Evolutionary conservation across 2,888 invertebrate species (phyloP).

Genomic region (Volucella bombylans): DNA sequence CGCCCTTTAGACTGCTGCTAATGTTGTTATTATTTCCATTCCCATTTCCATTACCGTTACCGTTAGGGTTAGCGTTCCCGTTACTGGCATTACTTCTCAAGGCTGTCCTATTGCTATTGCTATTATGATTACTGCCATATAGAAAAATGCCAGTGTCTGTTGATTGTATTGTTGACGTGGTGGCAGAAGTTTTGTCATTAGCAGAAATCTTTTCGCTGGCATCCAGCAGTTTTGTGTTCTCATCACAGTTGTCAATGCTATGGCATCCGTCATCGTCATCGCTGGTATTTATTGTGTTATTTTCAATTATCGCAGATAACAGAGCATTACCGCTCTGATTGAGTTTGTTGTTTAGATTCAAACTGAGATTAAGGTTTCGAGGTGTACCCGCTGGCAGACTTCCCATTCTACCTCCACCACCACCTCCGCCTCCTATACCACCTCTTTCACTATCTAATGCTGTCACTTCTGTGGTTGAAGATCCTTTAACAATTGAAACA

Average conservation of each 20-base stretch:
- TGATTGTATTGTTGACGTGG: slow-evolving; percentile 31
- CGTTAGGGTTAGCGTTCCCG: slow-evolving; percentile 46
- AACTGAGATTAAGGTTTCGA: slow-evolving; percentile 65
- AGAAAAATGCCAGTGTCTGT: slow-evolving; percentile 56
- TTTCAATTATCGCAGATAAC: slow-evolving; percentile 71
- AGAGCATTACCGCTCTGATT: slow-evolving; percentile 67
- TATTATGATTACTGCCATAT: slow-evolving; percentile 75
- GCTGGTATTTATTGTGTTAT: slow-evolving; percentile 75
- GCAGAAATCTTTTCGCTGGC: slow-evolving; percentile 67
- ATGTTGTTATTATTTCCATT: slow-evolving; percentile 62
- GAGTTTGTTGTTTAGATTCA: slow-evolving; percentile 65
- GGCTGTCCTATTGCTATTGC: slow-evolving; percentile 70
- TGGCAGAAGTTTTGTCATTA: slow-evolving; percentile 45
- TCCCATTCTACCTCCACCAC: too few species aligned
- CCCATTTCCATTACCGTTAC: slow-evolving; percentile 59
- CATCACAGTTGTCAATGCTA: slow-evolving; percentile 76
- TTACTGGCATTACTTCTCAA: slow-evolving; percentile 75
- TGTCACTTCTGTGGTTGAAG: slow-evolving; percentile 39
- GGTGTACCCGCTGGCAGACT: neutral
- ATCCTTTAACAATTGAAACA: slow-evolving; percentile 67
- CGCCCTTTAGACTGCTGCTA: slow-evolving; percentile 65
- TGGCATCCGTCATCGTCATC: slow-evolving; percentile 75
- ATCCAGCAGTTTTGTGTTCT: slow-evolving; percentile 79
- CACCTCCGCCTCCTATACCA: too few species aligned
- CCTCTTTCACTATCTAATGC: neutral